Conservation (phyloP, 2,797 vertebrate genomes). For the Cygnus olor region DNA sequence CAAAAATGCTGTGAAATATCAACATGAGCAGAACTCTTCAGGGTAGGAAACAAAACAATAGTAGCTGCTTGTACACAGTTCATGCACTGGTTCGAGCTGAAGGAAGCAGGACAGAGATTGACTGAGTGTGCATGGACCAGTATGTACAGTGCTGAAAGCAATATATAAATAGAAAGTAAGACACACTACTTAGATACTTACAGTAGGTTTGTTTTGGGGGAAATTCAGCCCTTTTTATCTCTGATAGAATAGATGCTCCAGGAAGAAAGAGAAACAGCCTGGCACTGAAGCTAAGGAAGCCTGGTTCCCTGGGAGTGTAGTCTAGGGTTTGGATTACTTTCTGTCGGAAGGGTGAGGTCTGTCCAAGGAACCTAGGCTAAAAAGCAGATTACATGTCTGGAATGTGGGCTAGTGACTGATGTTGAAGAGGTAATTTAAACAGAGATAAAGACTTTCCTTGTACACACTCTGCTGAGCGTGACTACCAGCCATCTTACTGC, state of each 20-base stretch:
- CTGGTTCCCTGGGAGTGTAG: not conserved
- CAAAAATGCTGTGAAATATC: not conserved
- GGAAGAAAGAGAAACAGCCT: not conserved
- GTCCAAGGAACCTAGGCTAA: not conserved
- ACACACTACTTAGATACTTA: not conserved
- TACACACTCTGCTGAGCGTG: not conserved
- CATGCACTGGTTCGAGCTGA: not conserved
- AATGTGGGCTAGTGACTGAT: not conserved
- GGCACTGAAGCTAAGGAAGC: not conserved
- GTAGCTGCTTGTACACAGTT: not conserved
- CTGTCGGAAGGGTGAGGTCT: not conserved
- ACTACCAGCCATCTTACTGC: not conserved
- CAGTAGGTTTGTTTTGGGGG: not conserved
- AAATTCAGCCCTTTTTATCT: not conserved
- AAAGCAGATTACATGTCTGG: too few relatives aligned
- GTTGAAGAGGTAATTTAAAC: not conserved
- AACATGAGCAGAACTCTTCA: not conserved
- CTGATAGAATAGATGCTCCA: not conserved
- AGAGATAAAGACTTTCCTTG: not conserved
- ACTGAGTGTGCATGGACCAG: not conserved
- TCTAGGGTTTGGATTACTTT: not conserved
- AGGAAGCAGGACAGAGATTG: not conserved
- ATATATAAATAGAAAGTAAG: not conserved
- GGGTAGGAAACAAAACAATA: not conserved
- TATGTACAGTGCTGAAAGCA: not conserved